Percentiles rank a stretch among this genome's conserved stretches.
phyloP scores from a whole-genome alignment of 2,113 vertebrate genomes.

The Tetrax tetrax region DNA sequence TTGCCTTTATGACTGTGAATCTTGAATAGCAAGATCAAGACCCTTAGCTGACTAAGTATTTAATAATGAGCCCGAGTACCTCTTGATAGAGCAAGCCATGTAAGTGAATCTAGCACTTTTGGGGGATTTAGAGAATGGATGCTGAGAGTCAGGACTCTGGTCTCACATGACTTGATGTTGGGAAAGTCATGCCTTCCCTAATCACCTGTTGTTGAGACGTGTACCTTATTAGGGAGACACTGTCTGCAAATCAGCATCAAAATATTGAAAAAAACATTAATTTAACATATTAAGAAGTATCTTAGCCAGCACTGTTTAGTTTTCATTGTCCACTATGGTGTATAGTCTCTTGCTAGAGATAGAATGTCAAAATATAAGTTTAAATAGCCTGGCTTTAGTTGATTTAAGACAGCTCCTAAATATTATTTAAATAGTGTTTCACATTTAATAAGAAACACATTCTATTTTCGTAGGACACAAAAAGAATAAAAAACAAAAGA shows the following conservation, averaged over 20 bases:
- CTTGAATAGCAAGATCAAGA: background rate
- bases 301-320: background rate
- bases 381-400: slow-evolving; percentile 2
- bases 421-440: slow-evolving; percentile 49
- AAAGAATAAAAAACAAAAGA: slow-evolving; percentile 6
- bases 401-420: slow-evolving; percentile 12
- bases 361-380: slow-evolving; percentile 27
- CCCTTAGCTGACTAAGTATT: background rate
- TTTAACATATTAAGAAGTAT: background rate
- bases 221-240: background rate
- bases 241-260: background rate
- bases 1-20: background rate
- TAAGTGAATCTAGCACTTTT: background rate
- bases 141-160: background rate
- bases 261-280: background rate
- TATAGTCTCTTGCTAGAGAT: background rate
- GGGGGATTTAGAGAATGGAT: background rate
- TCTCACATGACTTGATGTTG: background rate
- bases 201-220: background rate
- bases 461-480: slow-evolving; percentile 52
- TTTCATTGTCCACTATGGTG: background rate
- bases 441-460: slow-evolving; percentile 74
- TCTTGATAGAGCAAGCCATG: background rate
- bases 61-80: background rate
- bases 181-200: background rate